phyloP scores from a whole-genome alignment of 92 coral and sea anemone genomes.

The Plumapathes pennacea region DNA sequence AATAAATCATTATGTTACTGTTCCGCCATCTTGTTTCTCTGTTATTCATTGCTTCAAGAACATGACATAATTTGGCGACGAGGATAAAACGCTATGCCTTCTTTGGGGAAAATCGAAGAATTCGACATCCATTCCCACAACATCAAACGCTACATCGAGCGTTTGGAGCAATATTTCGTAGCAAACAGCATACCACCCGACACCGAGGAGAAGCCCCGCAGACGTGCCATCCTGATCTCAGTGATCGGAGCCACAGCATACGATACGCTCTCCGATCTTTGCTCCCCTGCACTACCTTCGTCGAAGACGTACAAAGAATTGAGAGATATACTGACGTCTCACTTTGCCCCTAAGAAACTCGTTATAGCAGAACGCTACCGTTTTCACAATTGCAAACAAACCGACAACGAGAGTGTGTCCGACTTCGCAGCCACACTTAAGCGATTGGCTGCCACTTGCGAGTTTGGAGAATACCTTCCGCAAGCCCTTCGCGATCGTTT shows the following conservation, averaged over 20 bases:
- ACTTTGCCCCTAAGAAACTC: constrained; percentile 37
- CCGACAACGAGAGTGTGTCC: constrained; percentile 20
- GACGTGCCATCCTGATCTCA: constrained; percentile 49
- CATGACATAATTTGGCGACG: no score
- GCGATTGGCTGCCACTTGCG: constrained; percentile 47
- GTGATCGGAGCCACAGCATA: constrained; percentile 42
- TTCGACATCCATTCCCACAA: no score
- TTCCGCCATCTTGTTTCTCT: no score
- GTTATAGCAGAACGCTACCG: constrained; percentile 40
- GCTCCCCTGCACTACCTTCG: constrained; percentile 41
- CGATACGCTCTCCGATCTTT: constrained; percentile 33
- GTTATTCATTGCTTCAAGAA: no score
- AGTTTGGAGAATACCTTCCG: constrained; percentile 43
- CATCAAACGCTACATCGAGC: no score
- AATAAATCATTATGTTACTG: no score
- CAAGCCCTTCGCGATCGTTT: constrained; percentile 48
- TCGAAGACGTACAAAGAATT: constrained; percentile 27
- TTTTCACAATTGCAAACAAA: constrained; percentile 31
- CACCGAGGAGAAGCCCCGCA: constrained; percentile 12
- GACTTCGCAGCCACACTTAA: constrained; percentile 34
- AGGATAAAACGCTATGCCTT: no score
- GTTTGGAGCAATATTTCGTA: constrained; percentile 39
- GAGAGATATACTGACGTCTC: constrained; percentile 18
- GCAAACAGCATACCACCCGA: constrained; percentile 44
- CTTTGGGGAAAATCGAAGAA: no score